Evolutionary conservation across 2,888 invertebrate species (phyloP).

Genomic region (Xestobium rufovillosum): DNA sequence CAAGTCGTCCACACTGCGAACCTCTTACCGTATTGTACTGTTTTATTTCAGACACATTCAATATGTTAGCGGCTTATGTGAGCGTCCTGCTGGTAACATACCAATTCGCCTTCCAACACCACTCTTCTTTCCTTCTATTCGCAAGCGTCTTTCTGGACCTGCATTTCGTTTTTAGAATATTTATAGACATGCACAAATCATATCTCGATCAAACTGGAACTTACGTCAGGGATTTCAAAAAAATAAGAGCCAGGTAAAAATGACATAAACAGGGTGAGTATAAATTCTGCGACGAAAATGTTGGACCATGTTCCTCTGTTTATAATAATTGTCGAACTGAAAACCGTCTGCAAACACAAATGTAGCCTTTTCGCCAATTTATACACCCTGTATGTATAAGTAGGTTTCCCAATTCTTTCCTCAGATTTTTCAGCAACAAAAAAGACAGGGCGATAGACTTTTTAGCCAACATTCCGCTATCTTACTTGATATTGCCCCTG

Average conservation of each 20-base stretch:
- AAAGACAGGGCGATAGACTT: constrained; percentile 44
- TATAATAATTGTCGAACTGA: no score
- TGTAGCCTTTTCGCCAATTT: no score
- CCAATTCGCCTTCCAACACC: constrained; percentile 1
- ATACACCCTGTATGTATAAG: no score
- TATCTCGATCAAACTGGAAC: constrained; percentile 48
- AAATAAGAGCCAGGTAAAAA: not conserved
- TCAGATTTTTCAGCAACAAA: constrained; percentile 45
- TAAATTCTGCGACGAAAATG: no score
- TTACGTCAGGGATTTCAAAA: constrained; percentile 33
- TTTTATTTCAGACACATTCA: no score
- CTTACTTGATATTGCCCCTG: constrained; percentile 41
- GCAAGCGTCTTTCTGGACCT: not conserved
- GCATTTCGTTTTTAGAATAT: constrained; percentile 43
- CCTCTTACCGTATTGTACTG: no score
- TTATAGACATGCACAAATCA: constrained; percentile 46
- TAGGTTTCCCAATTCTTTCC: no score
- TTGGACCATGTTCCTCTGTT: no score
- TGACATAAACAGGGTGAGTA: not conserved
- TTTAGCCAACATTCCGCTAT: constrained; percentile 41
- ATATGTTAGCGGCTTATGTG: not conserved
- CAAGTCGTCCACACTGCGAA: no score
- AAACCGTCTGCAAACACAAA: no score
- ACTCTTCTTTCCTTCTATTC: not conserved
- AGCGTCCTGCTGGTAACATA: not conserved